These are phyloP conservation scores for Tenthredo amoena DNA, from an alignment of 2,888 invertebrate species.

Conservation along the genomic window DNA sequence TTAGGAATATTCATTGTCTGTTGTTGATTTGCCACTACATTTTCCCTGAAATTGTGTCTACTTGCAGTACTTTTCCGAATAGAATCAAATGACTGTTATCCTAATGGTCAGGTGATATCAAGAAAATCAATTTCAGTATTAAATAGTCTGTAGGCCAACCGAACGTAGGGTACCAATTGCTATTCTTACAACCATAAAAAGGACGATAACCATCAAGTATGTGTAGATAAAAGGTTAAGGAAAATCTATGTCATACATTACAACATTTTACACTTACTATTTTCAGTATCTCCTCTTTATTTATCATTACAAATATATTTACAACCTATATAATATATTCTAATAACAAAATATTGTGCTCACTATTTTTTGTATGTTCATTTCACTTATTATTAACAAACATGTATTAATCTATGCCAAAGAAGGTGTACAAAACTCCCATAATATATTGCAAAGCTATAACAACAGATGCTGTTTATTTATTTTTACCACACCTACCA, in stretches of 20 bases:
- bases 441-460: neutral
- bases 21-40: slow-evolving; percentile 2
- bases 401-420: slow-evolving; percentile 14
- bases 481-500: neutral
- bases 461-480: slow-evolving; percentile 4
- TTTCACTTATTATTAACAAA: neutral
- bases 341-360: neutral
- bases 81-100: neutral
- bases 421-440: neutral
- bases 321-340: neutral
- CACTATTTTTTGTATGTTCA: slow-evolving; percentile 6
- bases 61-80: neutral
- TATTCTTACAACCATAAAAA: neutral
- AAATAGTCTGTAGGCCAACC: neutral
- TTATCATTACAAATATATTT: slow-evolving; percentile 3
- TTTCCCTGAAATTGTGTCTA: neutral
- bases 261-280: neutral
- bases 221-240: slow-evolving; percentile 2
- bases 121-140: slow-evolving; percentile 3
- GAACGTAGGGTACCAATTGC: neutral
- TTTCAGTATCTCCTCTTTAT: neutral
- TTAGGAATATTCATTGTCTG: slow-evolving; percentile 7
- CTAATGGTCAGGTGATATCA: neutral
- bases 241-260: neutral
- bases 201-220: neutral